Evolutionary conservation across 35 echinoderm and acorn worm species (phyloP).

Genomic region (Nesometra sesokonis): DNA sequence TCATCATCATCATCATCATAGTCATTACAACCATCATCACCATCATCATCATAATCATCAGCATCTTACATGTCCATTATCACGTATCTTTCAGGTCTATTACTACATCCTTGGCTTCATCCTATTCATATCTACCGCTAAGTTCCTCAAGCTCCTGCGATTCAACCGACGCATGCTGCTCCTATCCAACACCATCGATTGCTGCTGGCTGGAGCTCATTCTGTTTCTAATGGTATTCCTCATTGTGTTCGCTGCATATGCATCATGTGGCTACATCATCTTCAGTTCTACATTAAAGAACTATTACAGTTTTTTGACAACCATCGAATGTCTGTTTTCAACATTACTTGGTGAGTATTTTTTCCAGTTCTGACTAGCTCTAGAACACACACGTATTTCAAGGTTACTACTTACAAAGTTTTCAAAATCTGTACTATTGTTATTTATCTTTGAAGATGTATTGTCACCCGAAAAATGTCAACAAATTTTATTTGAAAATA

Average conservation of each 20-base stretch:
- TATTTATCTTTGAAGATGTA: neutral
- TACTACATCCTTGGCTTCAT: slow-evolving; percentile 53
- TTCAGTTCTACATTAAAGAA: slow-evolving; percentile 48
- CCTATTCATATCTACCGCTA: slow-evolving; percentile 59
- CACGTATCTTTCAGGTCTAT: slow-evolving; percentile 32
- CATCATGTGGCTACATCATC: slow-evolving; percentile 52
- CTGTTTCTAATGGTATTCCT: slow-evolving; percentile 84
- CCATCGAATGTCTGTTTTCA: slow-evolving; percentile 75
- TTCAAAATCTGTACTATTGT: neutral
- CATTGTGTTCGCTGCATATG: slow-evolving; percentile 68
- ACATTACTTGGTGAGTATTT: slow-evolving; percentile 58
- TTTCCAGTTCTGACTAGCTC: no score
- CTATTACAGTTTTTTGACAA: slow-evolving; percentile 44
- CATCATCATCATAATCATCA: no score
- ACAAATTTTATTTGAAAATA: no score
- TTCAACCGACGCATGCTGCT: slow-evolving; percentile 79
- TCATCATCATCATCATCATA: no score
- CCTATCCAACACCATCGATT: slow-evolving; percentile 38
- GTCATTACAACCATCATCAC: no score
- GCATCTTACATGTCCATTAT: neutral
- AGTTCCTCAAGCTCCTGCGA: slow-evolving; percentile 61
- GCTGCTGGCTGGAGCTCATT: slow-evolving; percentile 25
- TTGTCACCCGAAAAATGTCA: no score
- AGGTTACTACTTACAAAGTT: neutral
- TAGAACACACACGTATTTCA: no score